A percentile compares a stretch with the other conserved stretches of the same genome.
Conservation (phyloP, 2,888 invertebrate species). For the Nyleta sp. region DNA sequence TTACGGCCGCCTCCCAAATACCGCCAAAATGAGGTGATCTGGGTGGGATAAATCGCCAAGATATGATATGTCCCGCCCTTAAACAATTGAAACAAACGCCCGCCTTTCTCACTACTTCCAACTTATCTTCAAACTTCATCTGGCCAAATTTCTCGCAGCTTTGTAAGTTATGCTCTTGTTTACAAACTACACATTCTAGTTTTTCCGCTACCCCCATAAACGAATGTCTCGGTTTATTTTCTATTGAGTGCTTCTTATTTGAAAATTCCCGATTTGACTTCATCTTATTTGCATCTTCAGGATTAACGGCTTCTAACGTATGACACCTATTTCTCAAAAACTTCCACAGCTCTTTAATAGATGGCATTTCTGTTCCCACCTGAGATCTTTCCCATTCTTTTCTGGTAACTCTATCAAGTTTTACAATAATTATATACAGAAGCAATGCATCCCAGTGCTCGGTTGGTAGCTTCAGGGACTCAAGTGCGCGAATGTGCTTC, state of each 20-base stretch:
- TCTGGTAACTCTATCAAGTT: conserved; percentile 14
- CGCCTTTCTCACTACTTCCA: not conserved
- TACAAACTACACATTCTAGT: not conserved
- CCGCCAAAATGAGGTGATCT: too few species aligned
- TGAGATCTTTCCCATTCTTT: conserved; percentile 29
- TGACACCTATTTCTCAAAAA: conserved; percentile 23
- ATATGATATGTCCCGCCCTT: not conserved
- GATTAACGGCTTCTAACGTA: conserved; percentile 5
- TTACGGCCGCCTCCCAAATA: too few species aligned
- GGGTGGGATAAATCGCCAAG: too few species aligned
- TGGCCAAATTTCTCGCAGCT: conserved; percentile 20
- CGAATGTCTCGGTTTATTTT: not conserved
- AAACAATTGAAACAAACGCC: conserved; percentile 9
- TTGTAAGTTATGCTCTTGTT: conserved; percentile 1
- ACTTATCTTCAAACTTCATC: conserved; percentile 17
- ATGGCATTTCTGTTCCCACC: conserved; percentile 6
- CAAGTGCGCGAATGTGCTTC: conserved; percentile 33
- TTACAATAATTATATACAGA: conserved; percentile 5
- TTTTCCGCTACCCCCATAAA: not conserved
- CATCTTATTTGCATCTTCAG: not conserved
- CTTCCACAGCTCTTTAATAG: conserved; percentile 21
- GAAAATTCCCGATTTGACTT: not conserved
- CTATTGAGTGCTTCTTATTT: not conserved
- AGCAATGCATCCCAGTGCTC: conserved; percentile 25
- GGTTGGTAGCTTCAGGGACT: conserved; percentile 1